Base-by-base conservation (phyloP, 2,113 vertebrate species). In the Tetrax tetrax region DNA sequence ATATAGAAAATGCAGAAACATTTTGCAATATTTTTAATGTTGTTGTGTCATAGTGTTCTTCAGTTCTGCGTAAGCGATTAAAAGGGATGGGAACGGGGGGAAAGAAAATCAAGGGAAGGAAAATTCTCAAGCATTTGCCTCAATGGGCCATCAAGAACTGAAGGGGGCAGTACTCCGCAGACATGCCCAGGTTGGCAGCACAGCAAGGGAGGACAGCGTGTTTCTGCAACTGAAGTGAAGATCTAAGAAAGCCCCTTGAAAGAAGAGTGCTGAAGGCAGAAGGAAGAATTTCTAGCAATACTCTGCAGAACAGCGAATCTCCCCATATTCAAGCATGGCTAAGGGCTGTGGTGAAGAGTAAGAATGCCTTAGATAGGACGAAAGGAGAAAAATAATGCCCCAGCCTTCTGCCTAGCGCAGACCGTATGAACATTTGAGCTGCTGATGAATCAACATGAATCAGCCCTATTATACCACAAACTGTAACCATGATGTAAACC, bases 381-480 rank as follows among this genome's bases (percentile, higher is more conserved):
- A 61, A 78, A 78, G 83, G 28, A 86, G 21, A 74, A 92, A 76
- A 80, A 50, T 37, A 59, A 27, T 11, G 20, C 19, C 31, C 13
- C 21, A 22, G 43, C 8, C 66, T 84, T 87, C 47, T 72, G 61
- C 65, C 65, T 71, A 59, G 56, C 1, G 2, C 23, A 80, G 60
- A 33, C 22, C 0, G 0, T 28, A 33, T 11, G 24, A 79, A 56
- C 25, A 70, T 35, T 37, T 38, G 33, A 90, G 33, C 72, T 89
- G 77, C 35, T 0, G 0, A 37, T 82, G 69, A 94, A 95, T 89
- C 89, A 89, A 91, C 38, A 45, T 79, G 89, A 96, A 95, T 91
- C 83, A 96, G 72, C 29, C 80, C 78, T 82, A 59, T 78, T 75
- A 84, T 33, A 68, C n/a, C 83, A 25, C 68, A 81, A 76, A 59